Base-by-base conservation (phyloP, 1,140 invertebrate genomes). In the Ctenoplectra terminalis region DNA sequence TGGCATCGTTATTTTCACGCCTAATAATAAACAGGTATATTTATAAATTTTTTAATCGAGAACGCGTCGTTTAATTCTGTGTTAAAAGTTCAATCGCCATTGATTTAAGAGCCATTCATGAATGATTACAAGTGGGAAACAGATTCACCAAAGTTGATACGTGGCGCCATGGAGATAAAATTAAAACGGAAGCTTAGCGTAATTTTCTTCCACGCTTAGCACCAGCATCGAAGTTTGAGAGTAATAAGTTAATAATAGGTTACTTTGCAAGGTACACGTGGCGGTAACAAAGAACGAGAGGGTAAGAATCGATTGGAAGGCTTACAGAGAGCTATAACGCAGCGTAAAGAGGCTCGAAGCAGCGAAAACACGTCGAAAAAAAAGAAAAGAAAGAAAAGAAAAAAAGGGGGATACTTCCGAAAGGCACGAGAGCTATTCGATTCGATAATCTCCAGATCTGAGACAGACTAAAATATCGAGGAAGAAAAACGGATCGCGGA, bases 221-320 rank as follows among this genome's bases (percentile, higher is more conserved):
- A 34, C n/a, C 48, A 2, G 4, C 43, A 31, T 46, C 5, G 7
- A 71, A 71, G 54, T 71, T 72, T 13, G 34, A 79, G 46, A 50
- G 76, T 61, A 61, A 60, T 61, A 72, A 61, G 76, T 78, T 78
- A 78, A 78, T 78, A 71, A 79, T 72, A 48, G 67, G 52, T 61
- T 56, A 31, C 50, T 43, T 61, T 52, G 76, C 34, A 20, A 61
- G 67, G 69, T 79, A 71, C 26, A 79, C 76, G 76, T 79, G 76
- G 76, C 76, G 34, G 46, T 71, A 79, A 79, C 56, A 29, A 79
- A 79, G 67, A 61, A 37, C 56, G 4, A n/a, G 4, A 40, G 76
- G 26, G 56, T 23, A 29, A 29, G 60, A 52, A 72, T 72, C 76
- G 76, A 79, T 79, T 11, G 67, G 8, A 40, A 40, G 58, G 34